phyloP scores from a whole-genome alignment of 2,888 invertebrate genomes.

The Pyrgus malvae region DNA sequence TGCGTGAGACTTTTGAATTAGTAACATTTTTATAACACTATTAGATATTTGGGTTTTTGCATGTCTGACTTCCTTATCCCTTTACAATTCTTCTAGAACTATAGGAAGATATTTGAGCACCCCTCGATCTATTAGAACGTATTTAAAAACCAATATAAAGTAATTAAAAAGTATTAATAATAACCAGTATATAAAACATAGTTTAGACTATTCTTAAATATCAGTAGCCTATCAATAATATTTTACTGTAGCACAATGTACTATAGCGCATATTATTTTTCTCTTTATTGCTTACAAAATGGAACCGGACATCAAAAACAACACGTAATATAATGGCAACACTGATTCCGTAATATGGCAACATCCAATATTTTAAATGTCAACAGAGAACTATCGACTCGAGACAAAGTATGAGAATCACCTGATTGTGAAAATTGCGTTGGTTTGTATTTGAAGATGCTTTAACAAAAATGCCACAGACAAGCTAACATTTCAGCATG shows the following conservation, averaged over 20 bases:
- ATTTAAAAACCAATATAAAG: slow-evolving; percentile 3
- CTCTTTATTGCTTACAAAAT: slow-evolving; percentile 77
- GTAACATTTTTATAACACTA: slow-evolving; percentile 9
- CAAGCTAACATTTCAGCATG: slow-evolving; percentile 51
- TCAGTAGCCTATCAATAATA: slow-evolving; percentile 6
- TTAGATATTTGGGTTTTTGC: slow-evolving; percentile 31
- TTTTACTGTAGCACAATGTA: slow-evolving; percentile 46
- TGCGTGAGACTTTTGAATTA: slow-evolving; percentile 17
- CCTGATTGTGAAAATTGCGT: slow-evolving; percentile 97
- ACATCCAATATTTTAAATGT: slow-evolving; percentile 40
- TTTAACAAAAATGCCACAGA: slow-evolving; percentile 52
- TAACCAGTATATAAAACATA: slow-evolving; percentile 6
- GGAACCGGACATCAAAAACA: slow-evolving; percentile 65
- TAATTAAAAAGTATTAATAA: slow-evolving; percentile 9
- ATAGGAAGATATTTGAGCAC: slow-evolving; percentile 13
- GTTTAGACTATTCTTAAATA: slow-evolving; percentile 11
- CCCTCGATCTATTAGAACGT: slow-evolving; percentile 16
- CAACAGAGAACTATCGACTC: slow-evolving; percentile 97
- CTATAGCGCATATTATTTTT: slow-evolving; percentile 72
- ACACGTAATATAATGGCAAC: slow-evolving; percentile 46
- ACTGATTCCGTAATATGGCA: slow-evolving; percentile 39
- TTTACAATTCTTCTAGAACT: slow-evolving; percentile 5
- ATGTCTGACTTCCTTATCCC: slow-evolving; percentile 14
- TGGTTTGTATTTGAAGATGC: slow-evolving; percentile 86
- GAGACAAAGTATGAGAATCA: slow-evolving; percentile 99